A percentile compares a stretch with the other conserved stretches of the same genome.
phyloP scores from a whole-genome alignment of 2,888 invertebrate genomes.

The Meganola albula region DNA sequence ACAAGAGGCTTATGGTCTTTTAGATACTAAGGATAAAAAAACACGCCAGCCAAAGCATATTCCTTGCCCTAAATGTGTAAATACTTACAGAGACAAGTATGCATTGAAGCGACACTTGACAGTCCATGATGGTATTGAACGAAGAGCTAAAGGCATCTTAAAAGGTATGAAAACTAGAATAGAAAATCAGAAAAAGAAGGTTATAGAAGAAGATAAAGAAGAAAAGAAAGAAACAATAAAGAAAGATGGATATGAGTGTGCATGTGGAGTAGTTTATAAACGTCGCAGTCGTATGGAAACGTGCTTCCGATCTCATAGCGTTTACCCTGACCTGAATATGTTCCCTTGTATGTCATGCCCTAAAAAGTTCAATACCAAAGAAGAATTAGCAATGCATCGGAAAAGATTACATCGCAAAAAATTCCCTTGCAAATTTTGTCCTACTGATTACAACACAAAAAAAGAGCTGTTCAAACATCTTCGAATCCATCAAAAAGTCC shows the following conservation, averaged over 20 bases:
- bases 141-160: constrained; percentile 42
- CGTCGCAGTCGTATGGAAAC: constrained; percentile 62
- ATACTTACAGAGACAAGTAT: constrained; percentile 33
- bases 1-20: constrained; percentile 59
- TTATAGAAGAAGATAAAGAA: constrained; percentile 20
- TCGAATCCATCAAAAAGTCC: constrained; percentile 64
- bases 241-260: constrained; percentile 58
- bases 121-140: constrained; percentile 54
- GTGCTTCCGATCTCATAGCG: constrained; percentile 56
- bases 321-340: constrained; percentile 34
- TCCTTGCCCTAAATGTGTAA: constrained; percentile 51
- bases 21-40: constrained; percentile 43
- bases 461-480: constrained; percentile 66
- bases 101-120: constrained; percentile 43
- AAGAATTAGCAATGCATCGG: constrained; percentile 50
- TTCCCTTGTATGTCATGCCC: constrained; percentile 53
- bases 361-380: constrained; percentile 54
- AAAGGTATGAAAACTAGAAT: constrained; percentile 44
- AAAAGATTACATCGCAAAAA: constrained; percentile 56
- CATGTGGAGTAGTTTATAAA: constrained; percentile 55
- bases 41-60: constrained; percentile 4
- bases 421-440: constrained; percentile 68
- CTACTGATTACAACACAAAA: constrained; percentile 62
- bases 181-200: constrained; percentile 37
- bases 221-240: constrained; percentile 22